Conservation (phyloP, 2,113 vertebrate species). For the Hippocampus guttulatus region DNA sequence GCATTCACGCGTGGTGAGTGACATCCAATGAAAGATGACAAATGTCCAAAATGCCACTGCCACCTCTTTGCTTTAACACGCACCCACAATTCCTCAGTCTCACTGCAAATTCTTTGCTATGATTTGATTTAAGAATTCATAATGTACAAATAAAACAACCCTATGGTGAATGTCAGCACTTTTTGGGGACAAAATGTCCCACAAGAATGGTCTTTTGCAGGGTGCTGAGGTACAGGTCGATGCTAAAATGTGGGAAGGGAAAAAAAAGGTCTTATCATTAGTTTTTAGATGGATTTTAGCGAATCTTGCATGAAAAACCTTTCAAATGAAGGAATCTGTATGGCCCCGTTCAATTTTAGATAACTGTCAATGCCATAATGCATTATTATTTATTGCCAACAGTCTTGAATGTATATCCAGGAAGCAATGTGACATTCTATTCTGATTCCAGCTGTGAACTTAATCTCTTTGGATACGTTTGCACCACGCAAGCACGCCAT, state of each 20-base stretch:
- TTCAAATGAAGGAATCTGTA: background rate
- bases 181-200: background rate
- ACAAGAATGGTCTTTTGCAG: background rate
- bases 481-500: background rate
- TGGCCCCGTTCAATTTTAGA: background rate
- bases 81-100: background rate
- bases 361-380: background rate
- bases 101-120: background rate
- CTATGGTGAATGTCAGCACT: background rate
- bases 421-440: background rate
- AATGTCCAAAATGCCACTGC: background rate
- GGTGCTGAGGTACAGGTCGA: background rate
- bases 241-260: background rate
- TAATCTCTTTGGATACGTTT: background rate
- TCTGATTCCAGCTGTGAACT: constrained; percentile 24
- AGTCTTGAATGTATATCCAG: background rate
- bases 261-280: no score
- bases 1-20: background rate
- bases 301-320: background rate
- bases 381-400: background rate
- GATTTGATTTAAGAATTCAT: background rate
- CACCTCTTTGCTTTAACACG: background rate
- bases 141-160: background rate
- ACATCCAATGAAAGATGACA: constrained; percentile 1
- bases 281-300: background rate